A percentile compares a stretch with the other conserved stretches of the same genome.
Conservation (phyloP, 1,140 invertebrate species). For the Magallana angulata region DNA sequence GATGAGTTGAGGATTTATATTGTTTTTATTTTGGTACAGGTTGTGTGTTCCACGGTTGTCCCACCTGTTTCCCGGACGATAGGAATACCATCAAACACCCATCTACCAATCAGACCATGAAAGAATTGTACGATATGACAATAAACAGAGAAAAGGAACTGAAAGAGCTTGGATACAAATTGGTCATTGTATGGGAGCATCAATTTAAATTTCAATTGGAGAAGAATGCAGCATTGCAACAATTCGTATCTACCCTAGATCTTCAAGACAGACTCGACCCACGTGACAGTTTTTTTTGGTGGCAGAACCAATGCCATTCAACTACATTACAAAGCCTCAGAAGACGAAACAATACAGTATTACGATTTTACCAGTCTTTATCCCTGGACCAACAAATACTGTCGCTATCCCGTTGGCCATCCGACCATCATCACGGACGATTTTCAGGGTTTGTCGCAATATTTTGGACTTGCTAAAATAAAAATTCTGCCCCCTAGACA, state of each 20-base stretch:
- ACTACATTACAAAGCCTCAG: constrained; percentile 12
- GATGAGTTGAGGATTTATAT: too few relatives aligned
- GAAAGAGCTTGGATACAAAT: constrained; percentile 4
- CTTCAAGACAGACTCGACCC: constrained; percentile 40
- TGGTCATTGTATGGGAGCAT: constrained; percentile 40
- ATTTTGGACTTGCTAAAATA: constrained; percentile 47
- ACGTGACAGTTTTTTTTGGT: constrained; percentile 49
- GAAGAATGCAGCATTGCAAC: constrained; percentile 1
- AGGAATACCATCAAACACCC: constrained; percentile 29
- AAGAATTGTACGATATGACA: constrained; percentile 46
- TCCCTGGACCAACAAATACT: constrained; percentile 46
- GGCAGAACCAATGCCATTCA: constrained; percentile 50
- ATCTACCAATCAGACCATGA: constrained; percentile 39
- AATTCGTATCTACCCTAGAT: constrained; percentile 27
- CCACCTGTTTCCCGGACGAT: constrained; percentile 40
- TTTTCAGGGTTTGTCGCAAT: constrained; percentile 27
- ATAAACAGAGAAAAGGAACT: constrained; percentile 31
- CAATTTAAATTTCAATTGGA: constrained; percentile 35
- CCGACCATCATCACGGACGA: constrained; percentile 42
- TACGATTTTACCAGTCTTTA: constrained; percentile 52
- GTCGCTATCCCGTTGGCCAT: constrained; percentile 45
- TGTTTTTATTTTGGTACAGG: not conserved
- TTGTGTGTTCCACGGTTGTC: constrained; percentile 52
- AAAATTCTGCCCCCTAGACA: constrained; percentile 31
- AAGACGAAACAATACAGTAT: constrained; percentile 46